phyloP scores from a whole-genome alignment of 2,888 invertebrate genomes.

The Caenorhabditis wallacei region DNA sequence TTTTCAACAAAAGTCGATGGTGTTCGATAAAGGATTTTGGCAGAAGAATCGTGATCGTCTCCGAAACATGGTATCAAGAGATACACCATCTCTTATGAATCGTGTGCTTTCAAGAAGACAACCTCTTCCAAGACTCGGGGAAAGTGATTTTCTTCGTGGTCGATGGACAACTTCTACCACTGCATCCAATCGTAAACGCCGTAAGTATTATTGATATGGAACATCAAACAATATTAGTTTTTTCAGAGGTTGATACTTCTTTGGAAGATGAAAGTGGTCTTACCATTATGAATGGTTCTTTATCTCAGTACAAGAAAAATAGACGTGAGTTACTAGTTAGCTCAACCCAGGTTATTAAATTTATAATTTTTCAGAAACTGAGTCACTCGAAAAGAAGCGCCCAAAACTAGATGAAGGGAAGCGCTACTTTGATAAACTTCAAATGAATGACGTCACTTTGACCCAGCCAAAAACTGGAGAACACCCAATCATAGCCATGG shows the following conservation, averaged over 20 bases:
- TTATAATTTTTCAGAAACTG: neutral
- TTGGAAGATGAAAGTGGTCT: neutral
- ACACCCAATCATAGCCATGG: neutral
- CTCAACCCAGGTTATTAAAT: neutral
- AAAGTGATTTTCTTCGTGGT: constrained; percentile 52
- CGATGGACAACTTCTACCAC: constrained; percentile 35
- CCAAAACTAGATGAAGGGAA: neutral
- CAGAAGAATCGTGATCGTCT: constrained; percentile 41
- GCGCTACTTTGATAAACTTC: neutral
- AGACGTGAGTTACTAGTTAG: neutral
- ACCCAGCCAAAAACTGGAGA: neutral
- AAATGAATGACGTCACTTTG: neutral
- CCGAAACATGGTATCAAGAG: constrained; percentile 32
- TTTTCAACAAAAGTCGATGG: constrained; percentile 56
- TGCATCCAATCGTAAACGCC: constrained; percentile 27
- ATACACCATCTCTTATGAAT: constrained; percentile 18
- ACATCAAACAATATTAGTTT: neutral
- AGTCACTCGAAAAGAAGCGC: neutral
- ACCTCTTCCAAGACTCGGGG: constrained; percentile 37
- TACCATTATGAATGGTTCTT: too few species aligned
- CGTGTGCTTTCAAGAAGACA: constrained; percentile 49
- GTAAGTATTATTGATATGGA: constrained; percentile 6
- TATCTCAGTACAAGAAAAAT: neutral
- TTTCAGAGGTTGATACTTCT: constrained; percentile 11
- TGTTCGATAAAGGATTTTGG: constrained; percentile 62